These are phyloP conservation scores for Onychorhynchus coronatus DNA, from an alignment of 2,113 vertebrate species.

Conservation along the genomic window DNA sequence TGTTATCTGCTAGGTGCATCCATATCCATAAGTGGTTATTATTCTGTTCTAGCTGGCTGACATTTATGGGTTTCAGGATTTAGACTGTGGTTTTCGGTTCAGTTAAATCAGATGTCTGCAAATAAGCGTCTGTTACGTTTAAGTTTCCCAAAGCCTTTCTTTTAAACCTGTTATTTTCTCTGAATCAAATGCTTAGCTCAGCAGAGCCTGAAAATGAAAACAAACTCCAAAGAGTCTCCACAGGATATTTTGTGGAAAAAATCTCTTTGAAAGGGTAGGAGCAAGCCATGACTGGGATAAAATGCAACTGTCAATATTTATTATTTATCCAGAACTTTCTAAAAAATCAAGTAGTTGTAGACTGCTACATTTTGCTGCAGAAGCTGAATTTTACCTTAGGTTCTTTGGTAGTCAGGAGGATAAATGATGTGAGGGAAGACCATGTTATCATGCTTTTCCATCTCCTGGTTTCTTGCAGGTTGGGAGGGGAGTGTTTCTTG, in stretches of 20 bases:
- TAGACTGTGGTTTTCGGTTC: constrained; percentile 44
- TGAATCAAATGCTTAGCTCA: constrained; percentile 68
- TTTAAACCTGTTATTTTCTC: constrained; percentile 65
- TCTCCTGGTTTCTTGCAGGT: not conserved
- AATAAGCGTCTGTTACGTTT: constrained; percentile 63
- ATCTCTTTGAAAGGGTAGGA: not conserved
- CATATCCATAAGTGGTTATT: constrained; percentile 20
- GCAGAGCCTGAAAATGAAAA: constrained; percentile 58
- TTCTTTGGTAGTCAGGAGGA: not conserved
- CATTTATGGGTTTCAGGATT: constrained; percentile 48
- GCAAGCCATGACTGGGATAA: not conserved
- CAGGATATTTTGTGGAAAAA: constrained; percentile 12
- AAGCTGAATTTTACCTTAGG: not conserved
- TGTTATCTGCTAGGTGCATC: constrained; percentile 43
- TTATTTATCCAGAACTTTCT: constrained; percentile 7
- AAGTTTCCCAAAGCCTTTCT: constrained; percentile 54
- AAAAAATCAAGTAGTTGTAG: not conserved
- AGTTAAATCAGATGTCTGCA: constrained; percentile 52
- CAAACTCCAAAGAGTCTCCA: constrained; percentile 46
- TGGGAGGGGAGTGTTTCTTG: not conserved
- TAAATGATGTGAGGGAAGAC: not conserved
- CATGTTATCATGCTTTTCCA: not conserved
- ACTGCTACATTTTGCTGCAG: not conserved
- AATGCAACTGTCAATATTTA: not conserved
- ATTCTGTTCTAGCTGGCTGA: constrained; percentile 60